Conservation (phyloP, 37 sponge, comb jelly and placozoan genomes). For the Theonella swinhoei region DNA sequence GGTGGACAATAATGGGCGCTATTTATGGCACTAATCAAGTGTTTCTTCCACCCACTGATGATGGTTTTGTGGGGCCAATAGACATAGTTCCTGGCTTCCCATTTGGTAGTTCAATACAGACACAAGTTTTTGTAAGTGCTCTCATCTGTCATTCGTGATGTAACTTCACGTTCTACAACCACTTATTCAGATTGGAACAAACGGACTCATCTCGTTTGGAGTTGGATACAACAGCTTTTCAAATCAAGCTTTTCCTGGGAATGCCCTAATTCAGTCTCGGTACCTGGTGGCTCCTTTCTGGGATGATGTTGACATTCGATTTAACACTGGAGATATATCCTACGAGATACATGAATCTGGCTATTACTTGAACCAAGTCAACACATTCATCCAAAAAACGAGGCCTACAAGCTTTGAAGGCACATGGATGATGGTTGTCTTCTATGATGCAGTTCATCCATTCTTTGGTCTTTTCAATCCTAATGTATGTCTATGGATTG, state of each 20-base stretch:
- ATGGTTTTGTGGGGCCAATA: not conserved
- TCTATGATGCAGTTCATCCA: slow-evolving; percentile 49
- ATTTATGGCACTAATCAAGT: not conserved
- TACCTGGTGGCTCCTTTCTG: slow-evolving; percentile 68
- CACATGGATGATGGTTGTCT: slow-evolving; percentile 57
- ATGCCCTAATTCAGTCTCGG: not conserved
- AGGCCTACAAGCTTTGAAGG: slow-evolving; percentile 13
- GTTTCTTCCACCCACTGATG: not conserved
- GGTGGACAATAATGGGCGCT: not conserved
- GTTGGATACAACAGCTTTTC: not conserved
- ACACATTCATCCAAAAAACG: not conserved
- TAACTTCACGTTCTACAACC: too few relatives aligned
- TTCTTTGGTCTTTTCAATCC: not conserved
- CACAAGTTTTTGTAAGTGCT: not conserved
- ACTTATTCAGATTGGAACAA: not conserved
- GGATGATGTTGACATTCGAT: slow-evolving; percentile 55
- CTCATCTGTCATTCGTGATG: not conserved
- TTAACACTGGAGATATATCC: slow-evolving; percentile 28
- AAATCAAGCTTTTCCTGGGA: not conserved
- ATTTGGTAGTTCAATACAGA: not conserved
- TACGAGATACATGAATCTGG: slow-evolving; percentile 39
- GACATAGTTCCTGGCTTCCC: not conserved
- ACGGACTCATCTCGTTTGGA: not conserved
- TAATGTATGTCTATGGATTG: too few relatives aligned
- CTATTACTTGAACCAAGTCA: not conserved